Evolutionary conservation across 2,113 vertebrate species (phyloP).

Genomic region (Mus pahari): DNA sequence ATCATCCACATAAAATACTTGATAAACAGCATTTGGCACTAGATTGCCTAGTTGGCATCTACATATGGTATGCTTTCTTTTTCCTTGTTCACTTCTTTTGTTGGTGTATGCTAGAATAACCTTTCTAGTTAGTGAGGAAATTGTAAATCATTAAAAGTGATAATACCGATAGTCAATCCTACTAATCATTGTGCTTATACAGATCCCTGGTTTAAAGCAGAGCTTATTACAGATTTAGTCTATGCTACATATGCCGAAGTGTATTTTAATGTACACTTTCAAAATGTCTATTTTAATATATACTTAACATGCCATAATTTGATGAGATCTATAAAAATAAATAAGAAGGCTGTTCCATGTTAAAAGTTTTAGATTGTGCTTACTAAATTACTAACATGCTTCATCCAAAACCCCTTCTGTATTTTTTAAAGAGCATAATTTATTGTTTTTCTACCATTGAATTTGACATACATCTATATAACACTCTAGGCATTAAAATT

Average conservation of each 20-base stretch:
- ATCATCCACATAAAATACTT: neutral
- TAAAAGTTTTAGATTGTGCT: neutral
- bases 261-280: neutral
- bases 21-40: neutral
- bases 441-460: neutral
- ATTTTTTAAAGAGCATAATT: neutral
- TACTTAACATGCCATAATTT: neutral
- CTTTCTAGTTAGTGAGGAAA: neutral
- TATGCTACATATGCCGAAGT: neutral
- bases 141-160: neutral
- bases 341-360: neutral
- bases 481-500: slow-evolving; percentile 29
- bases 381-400: neutral
- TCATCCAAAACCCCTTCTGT: neutral
- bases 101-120: neutral
- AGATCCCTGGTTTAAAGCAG: neutral
- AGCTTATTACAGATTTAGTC: neutral
- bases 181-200: neutral
- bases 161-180: neutral
- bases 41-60: neutral
- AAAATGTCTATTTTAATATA: neutral
- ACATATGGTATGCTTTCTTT: neutral
- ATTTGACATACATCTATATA: neutral
- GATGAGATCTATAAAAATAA: neutral
- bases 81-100: neutral